phyloP scores from a whole-genome alignment of 2,888 invertebrate species.

The Pedicia rivosa region DNA sequence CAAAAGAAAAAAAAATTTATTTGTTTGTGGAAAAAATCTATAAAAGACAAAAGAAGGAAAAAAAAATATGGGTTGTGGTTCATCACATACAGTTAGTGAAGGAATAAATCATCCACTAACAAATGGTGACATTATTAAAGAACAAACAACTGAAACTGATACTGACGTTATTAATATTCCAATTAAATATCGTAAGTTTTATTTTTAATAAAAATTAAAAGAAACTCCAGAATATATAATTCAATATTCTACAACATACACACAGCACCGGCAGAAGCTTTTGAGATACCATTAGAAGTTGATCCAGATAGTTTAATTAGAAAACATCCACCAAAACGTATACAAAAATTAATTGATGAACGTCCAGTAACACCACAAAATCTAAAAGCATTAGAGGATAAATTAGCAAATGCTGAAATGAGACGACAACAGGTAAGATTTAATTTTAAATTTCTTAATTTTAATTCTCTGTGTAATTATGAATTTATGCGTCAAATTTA shows the following conservation, averaged over 20 bases:
- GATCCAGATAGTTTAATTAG: slow-evolving; percentile 32
- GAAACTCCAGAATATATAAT: no score
- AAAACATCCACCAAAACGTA: slow-evolving; percentile 47
- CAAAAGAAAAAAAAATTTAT: no score
- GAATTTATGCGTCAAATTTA: no score
- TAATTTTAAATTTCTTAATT: neutral
- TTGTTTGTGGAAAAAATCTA: no score
- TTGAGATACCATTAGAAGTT: slow-evolving; percentile 40
- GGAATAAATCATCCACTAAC: neutral
- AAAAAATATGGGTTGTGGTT: slow-evolving; percentile 16
- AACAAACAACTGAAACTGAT: neutral
- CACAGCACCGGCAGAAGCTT: slow-evolving; percentile 36
- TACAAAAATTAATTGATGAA: slow-evolving; percentile 46
- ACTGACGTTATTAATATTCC: neutral
- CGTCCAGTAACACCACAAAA: slow-evolving; percentile 39
- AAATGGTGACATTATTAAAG: neutral
- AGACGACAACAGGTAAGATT: slow-evolving; percentile 39
- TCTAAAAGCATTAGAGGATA: slow-evolving; percentile 48
- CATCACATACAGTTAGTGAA: slow-evolving; percentile 14
- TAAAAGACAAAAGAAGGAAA: no score
- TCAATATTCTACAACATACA: neutral
- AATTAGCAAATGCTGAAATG: slow-evolving; percentile 54
- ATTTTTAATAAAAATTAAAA: no score
- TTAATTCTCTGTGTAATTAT: no score
- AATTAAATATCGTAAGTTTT: slow-evolving; percentile 7